Evolutionary conservation across 2,888 invertebrate genomes (phyloP).

Genomic region (Agapostemon virescens): DNA sequence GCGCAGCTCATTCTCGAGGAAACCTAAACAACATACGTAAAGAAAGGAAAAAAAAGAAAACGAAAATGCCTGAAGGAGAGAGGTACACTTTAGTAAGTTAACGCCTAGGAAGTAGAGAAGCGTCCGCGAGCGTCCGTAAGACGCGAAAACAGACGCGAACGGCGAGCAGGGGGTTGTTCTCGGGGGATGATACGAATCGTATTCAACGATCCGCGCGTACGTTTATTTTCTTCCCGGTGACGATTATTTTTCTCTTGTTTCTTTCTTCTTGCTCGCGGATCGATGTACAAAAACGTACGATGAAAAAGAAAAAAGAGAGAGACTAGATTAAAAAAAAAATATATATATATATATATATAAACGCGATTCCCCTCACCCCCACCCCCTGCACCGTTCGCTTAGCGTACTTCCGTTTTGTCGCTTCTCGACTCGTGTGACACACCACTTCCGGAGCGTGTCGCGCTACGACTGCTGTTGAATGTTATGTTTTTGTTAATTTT

Average conservation of each 20-base stretch:
- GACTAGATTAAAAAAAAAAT: background rate
- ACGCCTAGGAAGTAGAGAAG: slow-evolving; percentile 49
- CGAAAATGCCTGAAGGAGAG: slow-evolving; percentile 65
- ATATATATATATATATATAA: too few species aligned
- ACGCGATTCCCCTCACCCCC: background rate
- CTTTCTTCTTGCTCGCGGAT: too few species aligned
- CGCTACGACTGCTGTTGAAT: slow-evolving; percentile 78
- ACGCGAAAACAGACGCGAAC: slow-evolving; percentile 9
- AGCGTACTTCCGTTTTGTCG: slow-evolving; percentile 28
- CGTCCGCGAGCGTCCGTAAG: slow-evolving; percentile 45
- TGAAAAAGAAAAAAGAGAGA: background rate
- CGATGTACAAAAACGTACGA: slow-evolving; percentile 22
- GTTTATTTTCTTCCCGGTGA: slow-evolving; percentile 40
- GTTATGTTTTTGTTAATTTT: slow-evolving; percentile 79
- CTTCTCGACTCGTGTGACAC: slow-evolving; percentile 52
- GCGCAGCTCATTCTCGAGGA: slow-evolving; percentile 21
- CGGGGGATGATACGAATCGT: background rate
- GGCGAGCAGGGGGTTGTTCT: background rate
- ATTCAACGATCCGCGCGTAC: background rate
- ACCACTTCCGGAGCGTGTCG: slow-evolving; percentile 68
- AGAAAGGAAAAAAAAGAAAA: slow-evolving; percentile 49
- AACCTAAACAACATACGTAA: slow-evolving; percentile 70
- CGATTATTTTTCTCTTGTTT: slow-evolving; percentile 6
- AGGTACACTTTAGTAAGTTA: slow-evolving; percentile 63
- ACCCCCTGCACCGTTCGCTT: slow-evolving; percentile 21